A percentile compares a stretch with the other conserved stretches of the same genome.
Conservation (phyloP, 2,888 invertebrate species). For the Dynastes tityus region DNA sequence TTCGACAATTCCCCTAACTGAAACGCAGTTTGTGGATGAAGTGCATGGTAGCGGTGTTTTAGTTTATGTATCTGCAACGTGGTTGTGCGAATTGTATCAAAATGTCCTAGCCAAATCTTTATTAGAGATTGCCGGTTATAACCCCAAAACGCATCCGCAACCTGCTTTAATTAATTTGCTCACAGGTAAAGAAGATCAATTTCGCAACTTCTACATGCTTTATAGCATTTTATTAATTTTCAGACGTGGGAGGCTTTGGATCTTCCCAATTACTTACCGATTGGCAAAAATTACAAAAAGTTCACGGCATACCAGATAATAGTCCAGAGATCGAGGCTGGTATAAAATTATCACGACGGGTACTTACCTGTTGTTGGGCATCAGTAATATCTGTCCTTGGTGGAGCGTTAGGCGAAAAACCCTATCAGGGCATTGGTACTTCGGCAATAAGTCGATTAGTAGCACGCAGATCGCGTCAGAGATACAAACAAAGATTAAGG, state of each 20-base stretch:
- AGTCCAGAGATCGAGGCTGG: conserved; percentile 86
- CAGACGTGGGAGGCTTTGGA: conserved; percentile 89
- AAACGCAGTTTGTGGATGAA: conserved; percentile 93
- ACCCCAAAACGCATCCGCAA: conserved; percentile 73
- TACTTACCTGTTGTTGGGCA: conserved; percentile 93
- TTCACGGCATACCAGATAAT: conserved; percentile 77
- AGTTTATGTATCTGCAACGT: conserved; percentile 93
- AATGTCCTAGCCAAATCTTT: conserved; percentile 84
- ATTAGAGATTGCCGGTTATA: conserved; percentile 79
- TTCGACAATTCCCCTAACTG: conserved; percentile 74
- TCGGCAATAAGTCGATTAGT: conserved; percentile 75
- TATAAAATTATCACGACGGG: conserved; percentile 82
- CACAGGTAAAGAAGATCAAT: conserved; percentile 74
- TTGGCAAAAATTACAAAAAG: conserved; percentile 88
- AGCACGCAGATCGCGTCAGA: conserved; percentile 72
- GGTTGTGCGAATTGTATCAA: conserved; percentile 94
- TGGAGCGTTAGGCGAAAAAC: conserved; percentile 78
- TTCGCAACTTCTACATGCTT: background rate
- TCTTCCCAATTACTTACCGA: conserved; percentile 89
- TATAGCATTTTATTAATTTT: conserved; percentile 55
- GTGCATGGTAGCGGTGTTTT: conserved; percentile 94
- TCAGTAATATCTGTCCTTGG: conserved; percentile 92
- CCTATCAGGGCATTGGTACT: conserved; percentile 67
- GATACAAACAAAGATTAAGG: conserved; percentile 76
- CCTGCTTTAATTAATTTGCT: conserved; percentile 82